A percentile compares a stretch with the other conserved stretches of the same genome.
These are phyloP conservation scores for Scaptomyza cyrtandrae DNA, from an alignment of 2,888 invertebrate genomes.

Conservation along the genomic window DNA sequence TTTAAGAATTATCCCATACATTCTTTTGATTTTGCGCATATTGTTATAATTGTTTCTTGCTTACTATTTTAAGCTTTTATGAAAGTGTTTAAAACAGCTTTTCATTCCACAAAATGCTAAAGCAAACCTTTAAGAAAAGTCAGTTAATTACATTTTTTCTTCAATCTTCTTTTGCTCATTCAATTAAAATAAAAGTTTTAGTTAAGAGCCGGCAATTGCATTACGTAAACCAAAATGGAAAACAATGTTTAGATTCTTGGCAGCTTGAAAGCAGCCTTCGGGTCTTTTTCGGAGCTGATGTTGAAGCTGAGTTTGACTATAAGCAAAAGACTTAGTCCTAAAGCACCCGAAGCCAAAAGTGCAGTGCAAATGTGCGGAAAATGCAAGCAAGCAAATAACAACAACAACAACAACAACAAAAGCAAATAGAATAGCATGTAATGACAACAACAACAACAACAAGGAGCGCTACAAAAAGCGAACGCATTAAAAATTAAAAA, in stretches of 20 bases:
- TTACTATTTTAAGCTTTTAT: too few relatives aligned
- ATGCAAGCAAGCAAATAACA: conserved; percentile 45
- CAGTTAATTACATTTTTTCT: neutral
- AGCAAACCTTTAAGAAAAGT: neutral
- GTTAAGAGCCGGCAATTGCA: conserved; percentile 8
- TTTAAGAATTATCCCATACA: too few relatives aligned
- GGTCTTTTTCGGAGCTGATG: neutral
- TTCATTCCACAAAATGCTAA: neutral
- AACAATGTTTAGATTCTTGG: conserved; percentile 8
- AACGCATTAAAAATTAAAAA: conserved; percentile 64
- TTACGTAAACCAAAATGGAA: conserved; percentile 25
- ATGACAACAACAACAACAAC: conserved; percentile 26
- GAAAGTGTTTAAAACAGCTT: neutral
- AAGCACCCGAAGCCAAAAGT: conserved; percentile 43
- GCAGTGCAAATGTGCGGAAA: conserved; percentile 59
- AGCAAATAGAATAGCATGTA: conserved; percentile 7
- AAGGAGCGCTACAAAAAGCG: conserved; percentile 9
- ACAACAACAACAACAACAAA: conserved; percentile 25
- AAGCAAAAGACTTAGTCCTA: conserved; percentile 16
- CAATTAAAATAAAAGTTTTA: conserved; percentile 19
- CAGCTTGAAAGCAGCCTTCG: neutral
- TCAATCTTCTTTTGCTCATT: neutral
- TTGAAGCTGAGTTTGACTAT: neutral
- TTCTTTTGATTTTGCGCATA: too few relatives aligned
- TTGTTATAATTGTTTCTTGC: too few relatives aligned